A percentile compares a stretch with the other conserved stretches of the same genome.
Evolutionary conservation across 2,797 vertebrate genomes (phyloP).

Genomic region (Malurus leucopterus): DNA sequence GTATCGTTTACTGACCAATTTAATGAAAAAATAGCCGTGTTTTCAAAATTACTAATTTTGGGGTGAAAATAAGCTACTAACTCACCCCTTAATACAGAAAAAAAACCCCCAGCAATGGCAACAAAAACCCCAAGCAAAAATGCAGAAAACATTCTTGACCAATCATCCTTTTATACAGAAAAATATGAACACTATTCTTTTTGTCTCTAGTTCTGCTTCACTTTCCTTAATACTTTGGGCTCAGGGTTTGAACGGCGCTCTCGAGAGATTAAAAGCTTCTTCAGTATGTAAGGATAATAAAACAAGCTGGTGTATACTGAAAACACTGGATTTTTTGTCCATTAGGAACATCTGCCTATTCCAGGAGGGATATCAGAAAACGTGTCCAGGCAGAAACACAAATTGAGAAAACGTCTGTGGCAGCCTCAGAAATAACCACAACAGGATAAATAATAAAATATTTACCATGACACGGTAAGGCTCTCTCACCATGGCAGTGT

Average conservation of each 20-base stretch:
- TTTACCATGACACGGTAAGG: constrained; percentile 34
- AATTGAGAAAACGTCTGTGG: constrained; percentile 8
- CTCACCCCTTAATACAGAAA: not conserved
- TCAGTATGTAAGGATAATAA: not conserved
- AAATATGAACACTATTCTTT: not conserved
- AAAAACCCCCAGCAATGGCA: not conserved
- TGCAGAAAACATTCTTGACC: not conserved
- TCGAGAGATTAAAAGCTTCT: not conserved
- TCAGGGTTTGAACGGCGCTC: not conserved
- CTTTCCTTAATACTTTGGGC: not conserved
- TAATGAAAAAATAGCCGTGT: not conserved
- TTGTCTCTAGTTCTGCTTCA: not conserved
- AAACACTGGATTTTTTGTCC: constrained; percentile 10
- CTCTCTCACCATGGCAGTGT: constrained; percentile 5
- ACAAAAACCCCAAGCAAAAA: not conserved
- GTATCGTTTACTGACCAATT: not conserved
- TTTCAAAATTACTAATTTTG: not conserved
- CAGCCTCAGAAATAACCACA: constrained; percentile 25
- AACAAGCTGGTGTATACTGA: not conserved
- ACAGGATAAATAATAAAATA: constrained; percentile 48
- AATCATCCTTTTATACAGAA: not conserved
- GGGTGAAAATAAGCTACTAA: not conserved
- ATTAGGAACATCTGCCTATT: constrained; percentile 55
- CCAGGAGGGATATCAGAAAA: constrained; percentile 36
- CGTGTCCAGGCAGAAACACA: constrained; percentile 8